Evolutionary conservation across 30 jellyfish, hydroid and myxozoan species (phyloP).

Genomic region (Hydractinia symbiolongicarpus): DNA sequence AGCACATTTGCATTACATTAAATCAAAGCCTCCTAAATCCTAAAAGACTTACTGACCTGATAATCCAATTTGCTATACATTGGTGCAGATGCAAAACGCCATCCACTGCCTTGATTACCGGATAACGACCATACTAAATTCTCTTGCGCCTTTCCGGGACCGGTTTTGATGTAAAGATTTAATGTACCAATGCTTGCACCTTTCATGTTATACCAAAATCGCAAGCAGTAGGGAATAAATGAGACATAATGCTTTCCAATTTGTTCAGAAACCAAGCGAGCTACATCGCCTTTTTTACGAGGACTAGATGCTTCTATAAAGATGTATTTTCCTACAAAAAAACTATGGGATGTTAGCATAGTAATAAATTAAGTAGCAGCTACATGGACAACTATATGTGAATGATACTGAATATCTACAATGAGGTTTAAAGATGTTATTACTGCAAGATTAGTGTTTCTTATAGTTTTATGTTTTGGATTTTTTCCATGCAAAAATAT

Average conservation of each 20-base stretch:
- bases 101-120: constrained; percentile 63
- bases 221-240: constrained; percentile 43
- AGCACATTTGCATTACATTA: too few species aligned
- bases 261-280: constrained; percentile 66
- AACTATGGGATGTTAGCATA: too few species aligned
- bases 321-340: constrained; percentile 54
- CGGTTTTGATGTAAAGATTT: constrained; percentile 71
- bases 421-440: too few species aligned
- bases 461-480: too few species aligned
- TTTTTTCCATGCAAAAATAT: too few species aligned
- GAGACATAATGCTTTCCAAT: constrained; percentile 21
- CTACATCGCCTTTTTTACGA: constrained; percentile 65
- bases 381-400: too few species aligned
- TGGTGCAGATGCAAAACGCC: constrained; percentile 81
- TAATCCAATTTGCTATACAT: constrained; percentile 45
- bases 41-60: constrained; percentile 36
- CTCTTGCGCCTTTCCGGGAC: constrained; percentile 57
- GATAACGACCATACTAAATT: constrained; percentile 80
- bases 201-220: constrained; percentile 91
- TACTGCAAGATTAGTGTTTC: too few species aligned
- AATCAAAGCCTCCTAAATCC: too few species aligned
- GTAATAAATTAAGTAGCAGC: too few species aligned
- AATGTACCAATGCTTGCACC: constrained; percentile 73
- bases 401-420: too few species aligned
- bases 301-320: constrained; percentile 80